Base-by-base conservation (phyloP, 1,140 invertebrate species). In the Philotrypesis tridentata region DNA sequence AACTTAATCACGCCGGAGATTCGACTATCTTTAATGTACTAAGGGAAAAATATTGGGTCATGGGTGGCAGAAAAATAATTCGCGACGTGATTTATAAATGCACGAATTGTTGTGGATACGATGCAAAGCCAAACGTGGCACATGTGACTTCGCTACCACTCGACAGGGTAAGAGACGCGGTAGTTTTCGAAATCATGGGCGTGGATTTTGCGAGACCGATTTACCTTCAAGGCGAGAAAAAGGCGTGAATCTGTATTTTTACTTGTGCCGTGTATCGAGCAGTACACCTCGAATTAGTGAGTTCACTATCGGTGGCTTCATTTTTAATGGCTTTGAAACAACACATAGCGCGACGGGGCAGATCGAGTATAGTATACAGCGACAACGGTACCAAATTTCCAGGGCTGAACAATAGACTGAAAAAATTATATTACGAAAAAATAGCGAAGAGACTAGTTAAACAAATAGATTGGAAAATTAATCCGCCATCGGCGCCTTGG, bases 361-460 rank as follows among this genome's bases (percentile, higher is more conserved):
- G 85, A 55, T 87, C 85, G 11, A 48, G 29, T 1, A 84, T 71
- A 2, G 86, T 92, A 17, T 89, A 85, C 63, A 87, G 83, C 33
- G 88, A 91, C 82, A 90, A 91, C 75, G 90, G 87, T 0, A 90
- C 87, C 0, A 91, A 90, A 83, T 91, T 91, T 79, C 63, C 71
- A 3, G 87, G 88, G 82, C 65, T 82, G 2, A 61, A 78, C 25
- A 90, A 61, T 61, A 1, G 0, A 1, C 8, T 61, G 1, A 40
- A 37, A 31, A 40, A 1, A 2, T n/a, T 70, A 33, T 5, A 70
- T 70, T 37, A n/a, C 21, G 33, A 21, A 0, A 37, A 37, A 21
- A 5, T 37, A 9, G 29, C 31, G 4, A 23, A 70, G 5, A 5
- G 5, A 6, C n/a, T 72, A 8, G 1, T 27, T 0, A 7, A 27